Conservation (phyloP, 2,797 vertebrate species). For the Takifugu rubripes region DNA sequence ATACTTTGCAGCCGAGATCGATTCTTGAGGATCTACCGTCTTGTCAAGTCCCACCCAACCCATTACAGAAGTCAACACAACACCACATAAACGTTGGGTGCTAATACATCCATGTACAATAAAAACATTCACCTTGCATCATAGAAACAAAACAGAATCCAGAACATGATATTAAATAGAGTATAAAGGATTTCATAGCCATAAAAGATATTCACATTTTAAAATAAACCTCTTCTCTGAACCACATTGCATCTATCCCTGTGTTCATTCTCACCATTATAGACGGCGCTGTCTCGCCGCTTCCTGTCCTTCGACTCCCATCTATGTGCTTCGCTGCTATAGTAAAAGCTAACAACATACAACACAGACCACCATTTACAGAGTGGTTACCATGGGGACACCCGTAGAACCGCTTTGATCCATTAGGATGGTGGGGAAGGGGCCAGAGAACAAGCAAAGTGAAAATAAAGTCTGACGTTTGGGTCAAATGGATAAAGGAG, state of each 20-base stretch:
- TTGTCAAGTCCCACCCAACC: slow-evolving; percentile 50
- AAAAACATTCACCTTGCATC: slow-evolving; percentile 45
- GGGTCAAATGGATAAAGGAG: slow-evolving; percentile 29
- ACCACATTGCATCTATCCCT: slow-evolving; percentile 71
- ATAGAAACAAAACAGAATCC: slow-evolving; percentile 27
- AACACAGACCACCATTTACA: slow-evolving; percentile 66
- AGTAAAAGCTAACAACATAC: slow-evolving; percentile 47
- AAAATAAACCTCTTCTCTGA: slow-evolving; percentile 69
- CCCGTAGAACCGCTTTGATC: slow-evolving; percentile 55
- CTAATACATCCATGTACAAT: slow-evolving; percentile 53
- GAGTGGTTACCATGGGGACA: slow-evolving; percentile 61
- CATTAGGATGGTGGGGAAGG: slow-evolving; percentile 18
- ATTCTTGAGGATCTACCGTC: slow-evolving; percentile 45
- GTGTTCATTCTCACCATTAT: slow-evolving; percentile 46
- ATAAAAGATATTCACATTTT: slow-evolving; percentile 69
- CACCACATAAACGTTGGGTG: slow-evolving; percentile 62
- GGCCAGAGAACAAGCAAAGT: slow-evolving; percentile 17
- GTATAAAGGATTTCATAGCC: slow-evolving; percentile 61
- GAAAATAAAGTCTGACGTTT: slow-evolving; percentile 21
- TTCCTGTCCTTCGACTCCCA: slow-evolving; percentile 20
- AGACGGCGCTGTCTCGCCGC: slow-evolving; percentile 36
- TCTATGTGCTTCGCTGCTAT: slow-evolving; percentile 43
- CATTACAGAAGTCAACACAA: slow-evolving; percentile 54
- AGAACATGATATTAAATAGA: slow-evolving; percentile 63
- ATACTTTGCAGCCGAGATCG: slow-evolving; percentile 35